Evolutionary conservation across 2,888 invertebrate genomes (phyloP), one percentile per base, ranked within the genome.

Genomic region (Drosophila macrospina): DNA sequence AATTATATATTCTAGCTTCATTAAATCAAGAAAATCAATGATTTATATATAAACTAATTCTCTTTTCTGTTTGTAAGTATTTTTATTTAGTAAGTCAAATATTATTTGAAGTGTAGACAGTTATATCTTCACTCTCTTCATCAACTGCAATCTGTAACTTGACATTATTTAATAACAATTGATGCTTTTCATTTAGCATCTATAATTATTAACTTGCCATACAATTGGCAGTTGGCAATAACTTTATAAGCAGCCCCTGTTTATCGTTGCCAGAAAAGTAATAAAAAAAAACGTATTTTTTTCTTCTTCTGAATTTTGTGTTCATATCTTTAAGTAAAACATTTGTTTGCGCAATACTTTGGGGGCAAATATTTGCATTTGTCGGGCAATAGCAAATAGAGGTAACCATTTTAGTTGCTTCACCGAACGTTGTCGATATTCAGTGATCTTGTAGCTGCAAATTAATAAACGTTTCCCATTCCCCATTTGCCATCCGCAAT

Each of bases 391-490:
- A 52, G 62, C 69, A 85, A 87, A 86, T 80, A 83, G 57, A 13
- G 41, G 67, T 51, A 71, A 74, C 57, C 61, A 57, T 72, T 70
- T 24, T 44, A 42, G 56, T 60, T 41, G 39, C 54, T 44, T 16
- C 15, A 44, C 7, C 28, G 52, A n/a, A 16, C 50, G 61, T 72
- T 65, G 56, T 71, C 80, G 78, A 80, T 79, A 69, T 54, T 78
- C 83, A 84, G 50, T 86, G 88, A 84, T 88, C 84, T 86, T 80
- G 83, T 69, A 76, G 83, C 83, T 70, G 82, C 73, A 88, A 85
- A 88, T 85, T 88, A 85, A 88, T 85, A 87, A 86, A 67, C 69
- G 76, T 71, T 20, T 3, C 20, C 20, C 20, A 20, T 20, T 3
- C 20, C 20, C 20, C 20, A 20, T 26, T 30, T 51, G 15, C 50